A percentile compares a stretch with the other conserved stretches of the same genome.
phyloP scores from a whole-genome alignment of 1,140 invertebrate genomes.

The Calosoma granatense region DNA sequence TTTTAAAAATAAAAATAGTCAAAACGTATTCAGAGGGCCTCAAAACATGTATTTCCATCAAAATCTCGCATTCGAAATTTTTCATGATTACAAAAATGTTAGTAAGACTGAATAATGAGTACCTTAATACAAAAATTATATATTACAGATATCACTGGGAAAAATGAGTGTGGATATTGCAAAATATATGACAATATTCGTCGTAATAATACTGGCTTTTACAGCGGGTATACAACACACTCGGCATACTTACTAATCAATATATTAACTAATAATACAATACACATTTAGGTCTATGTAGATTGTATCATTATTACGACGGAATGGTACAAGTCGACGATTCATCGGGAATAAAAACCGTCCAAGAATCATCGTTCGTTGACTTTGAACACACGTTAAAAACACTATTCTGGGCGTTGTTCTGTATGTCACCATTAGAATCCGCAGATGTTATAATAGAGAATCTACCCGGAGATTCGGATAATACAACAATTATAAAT shows the following conservation, averaged over 20 bases:
- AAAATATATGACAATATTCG: conserved; percentile 43
- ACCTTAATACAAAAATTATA: no score
- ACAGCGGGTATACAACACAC: conserved; percentile 30
- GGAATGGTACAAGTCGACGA: conserved; percentile 47
- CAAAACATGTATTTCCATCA: no score
- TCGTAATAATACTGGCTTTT: conserved; percentile 43
- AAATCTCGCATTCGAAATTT: no score
- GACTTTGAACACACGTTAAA: conserved; percentile 48
- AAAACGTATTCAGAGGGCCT: not conserved
- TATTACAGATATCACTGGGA: conserved; percentile 39
- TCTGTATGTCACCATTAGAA: conserved; percentile 56
- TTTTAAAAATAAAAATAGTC: not conserved
- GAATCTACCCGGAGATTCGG: conserved; percentile 40
- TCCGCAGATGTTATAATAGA: conserved; percentile 51
- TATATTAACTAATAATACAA: not conserved
- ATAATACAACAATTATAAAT: conserved; percentile 38
- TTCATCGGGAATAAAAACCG: conserved; percentile 34
- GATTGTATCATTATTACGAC: conserved; percentile 47
- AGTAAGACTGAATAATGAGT: no score
- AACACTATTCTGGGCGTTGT: conserved; percentile 66
- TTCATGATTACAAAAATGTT: no score
- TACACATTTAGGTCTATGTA: conserved; percentile 17
- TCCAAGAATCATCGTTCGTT: conserved; percentile 43
- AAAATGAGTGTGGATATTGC: conserved; percentile 48
- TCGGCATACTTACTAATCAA: conserved; percentile 17